A percentile compares a stretch with the other conserved stretches of the same genome.
Conservation (phyloP, 2,797 vertebrate species). For the Anomalospiza imberbis region DNA sequence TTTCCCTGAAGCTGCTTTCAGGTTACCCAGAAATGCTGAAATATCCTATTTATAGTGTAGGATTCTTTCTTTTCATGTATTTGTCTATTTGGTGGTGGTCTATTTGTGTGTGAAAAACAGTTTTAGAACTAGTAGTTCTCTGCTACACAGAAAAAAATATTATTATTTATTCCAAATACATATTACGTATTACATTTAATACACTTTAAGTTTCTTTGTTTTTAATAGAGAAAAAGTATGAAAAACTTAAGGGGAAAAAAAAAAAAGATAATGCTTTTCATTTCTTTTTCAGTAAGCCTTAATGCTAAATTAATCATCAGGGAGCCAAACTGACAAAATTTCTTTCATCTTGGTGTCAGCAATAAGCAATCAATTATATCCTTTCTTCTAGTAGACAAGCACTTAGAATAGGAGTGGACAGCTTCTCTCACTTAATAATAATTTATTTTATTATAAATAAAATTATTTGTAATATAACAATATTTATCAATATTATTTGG, state of each 20-base stretch:
- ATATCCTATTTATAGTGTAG: not conserved
- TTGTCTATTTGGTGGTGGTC: not conserved
- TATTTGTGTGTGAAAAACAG: not conserved
- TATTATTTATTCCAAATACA: not conserved
- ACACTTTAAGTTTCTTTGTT: not conserved
- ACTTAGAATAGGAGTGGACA: slow-evolving; percentile 62
- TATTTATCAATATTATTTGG: too few species aligned
- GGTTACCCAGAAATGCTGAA: not conserved
- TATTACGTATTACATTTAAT: not conserved
- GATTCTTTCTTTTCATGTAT: not conserved
- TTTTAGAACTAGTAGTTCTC: not conserved
- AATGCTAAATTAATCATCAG: not conserved
- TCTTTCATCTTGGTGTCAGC: slow-evolving; percentile 52
- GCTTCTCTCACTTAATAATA: slow-evolving; percentile 67
- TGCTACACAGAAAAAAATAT: not conserved
- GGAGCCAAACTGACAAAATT: not conserved
- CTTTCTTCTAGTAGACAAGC: slow-evolving; percentile 53
- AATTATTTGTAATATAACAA: too few species aligned
- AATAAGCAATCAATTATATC: slow-evolving; percentile 46
- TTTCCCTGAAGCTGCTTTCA: not conserved
- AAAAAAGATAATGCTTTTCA: not conserved
- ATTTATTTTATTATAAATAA: too few species aligned
- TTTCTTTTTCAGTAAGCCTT: not conserved
- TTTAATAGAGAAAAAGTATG: not conserved
- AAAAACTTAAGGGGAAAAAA: not conserved